Evolutionary conservation across 2,113 vertebrate species (phyloP).

Genomic region (Onychorhynchus coronatus): DNA sequence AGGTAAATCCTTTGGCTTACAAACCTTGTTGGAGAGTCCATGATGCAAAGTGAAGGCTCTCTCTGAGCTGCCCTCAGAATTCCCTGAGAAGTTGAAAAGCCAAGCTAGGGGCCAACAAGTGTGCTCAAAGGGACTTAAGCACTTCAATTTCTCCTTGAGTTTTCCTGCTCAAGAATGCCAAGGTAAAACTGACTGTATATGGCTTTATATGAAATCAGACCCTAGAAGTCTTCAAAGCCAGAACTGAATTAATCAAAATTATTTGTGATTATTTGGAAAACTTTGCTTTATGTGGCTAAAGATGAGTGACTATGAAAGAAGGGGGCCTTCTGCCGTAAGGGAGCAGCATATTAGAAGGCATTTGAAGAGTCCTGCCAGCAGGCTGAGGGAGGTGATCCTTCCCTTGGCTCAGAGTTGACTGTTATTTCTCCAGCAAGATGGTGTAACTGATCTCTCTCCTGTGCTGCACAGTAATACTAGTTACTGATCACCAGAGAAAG

Average conservation of each 20-base stretch:
- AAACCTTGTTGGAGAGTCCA: background rate
- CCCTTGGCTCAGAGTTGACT: background rate
- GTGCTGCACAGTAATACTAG: background rate
- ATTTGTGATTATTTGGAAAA: background rate
- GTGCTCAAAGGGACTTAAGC: background rate
- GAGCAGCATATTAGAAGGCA: background rate
- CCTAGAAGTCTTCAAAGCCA: background rate
- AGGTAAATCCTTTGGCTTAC: background rate
- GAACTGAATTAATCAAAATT: background rate
- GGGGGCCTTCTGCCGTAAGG: background rate
- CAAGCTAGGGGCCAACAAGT: background rate
- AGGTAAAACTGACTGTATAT: background rate
- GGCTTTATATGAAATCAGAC: background rate
- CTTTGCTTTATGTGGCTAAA: background rate
- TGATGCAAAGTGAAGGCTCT: background rate
- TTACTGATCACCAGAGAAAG: background rate
- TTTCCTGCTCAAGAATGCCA: background rate
- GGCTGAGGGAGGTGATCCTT: background rate
- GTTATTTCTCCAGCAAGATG: background rate
- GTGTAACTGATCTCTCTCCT: background rate
- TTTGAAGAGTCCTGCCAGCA: background rate
- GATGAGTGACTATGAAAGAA: background rate
- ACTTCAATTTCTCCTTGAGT: background rate
- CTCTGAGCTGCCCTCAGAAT: background rate
- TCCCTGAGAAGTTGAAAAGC: background rate